These are phyloP conservation scores for Eupsilia transversa DNA, from an alignment of 2,888 invertebrate species.

Conservation along the genomic window DNA sequence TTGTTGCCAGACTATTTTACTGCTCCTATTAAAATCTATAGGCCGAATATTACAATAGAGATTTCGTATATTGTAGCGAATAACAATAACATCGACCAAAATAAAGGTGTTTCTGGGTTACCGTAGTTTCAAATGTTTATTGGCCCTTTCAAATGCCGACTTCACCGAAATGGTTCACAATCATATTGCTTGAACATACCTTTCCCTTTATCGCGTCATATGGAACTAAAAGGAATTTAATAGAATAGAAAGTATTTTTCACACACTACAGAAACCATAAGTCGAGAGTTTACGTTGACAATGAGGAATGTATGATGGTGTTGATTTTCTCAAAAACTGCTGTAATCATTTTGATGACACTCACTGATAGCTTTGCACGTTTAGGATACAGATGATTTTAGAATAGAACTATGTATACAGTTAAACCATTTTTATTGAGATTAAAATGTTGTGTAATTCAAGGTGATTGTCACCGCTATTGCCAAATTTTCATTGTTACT, in stretches of 20 bases:
- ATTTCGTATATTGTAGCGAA: constrained; percentile 5
- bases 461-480: constrained; percentile 14
- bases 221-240: constrained; percentile 25
- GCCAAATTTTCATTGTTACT: constrained; percentile 33
- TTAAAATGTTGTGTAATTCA: constrained; percentile 11
- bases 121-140: constrained; percentile 39
- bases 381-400: not conserved
- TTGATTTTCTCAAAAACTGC: not conserved
- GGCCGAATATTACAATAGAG: not conserved
- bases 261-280: not conserved
- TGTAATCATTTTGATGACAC: not conserved
- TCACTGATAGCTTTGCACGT: not conserved
- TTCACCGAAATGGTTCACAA: constrained; percentile 53
- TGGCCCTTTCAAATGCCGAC: constrained; percentile 45
- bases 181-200: constrained; percentile 35
- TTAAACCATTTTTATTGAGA: not conserved
- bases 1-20: not conserved
- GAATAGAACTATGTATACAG: not conserved
- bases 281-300: not conserved
- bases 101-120: constrained; percentile 45
- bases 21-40: not conserved
- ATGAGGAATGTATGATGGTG: not conserved
- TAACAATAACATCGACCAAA: constrained; percentile 34
- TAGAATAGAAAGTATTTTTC: constrained; percentile 25
- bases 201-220: constrained; percentile 34